Base-by-base conservation (phyloP, 2,888 invertebrate genomes). In the Drosophila koepferae region DNA sequence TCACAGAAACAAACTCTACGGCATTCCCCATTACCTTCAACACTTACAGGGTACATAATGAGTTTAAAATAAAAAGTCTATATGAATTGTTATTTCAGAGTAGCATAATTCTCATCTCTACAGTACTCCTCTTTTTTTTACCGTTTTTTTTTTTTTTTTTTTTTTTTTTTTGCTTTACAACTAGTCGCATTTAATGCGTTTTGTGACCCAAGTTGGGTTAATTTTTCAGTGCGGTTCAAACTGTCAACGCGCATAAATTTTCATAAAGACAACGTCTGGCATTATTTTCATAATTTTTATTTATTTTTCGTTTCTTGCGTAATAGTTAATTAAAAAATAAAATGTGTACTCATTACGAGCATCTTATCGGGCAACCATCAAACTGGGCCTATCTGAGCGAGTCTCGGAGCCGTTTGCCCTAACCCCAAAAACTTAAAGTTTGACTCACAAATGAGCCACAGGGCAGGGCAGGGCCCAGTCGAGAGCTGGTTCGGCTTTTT, bases 171-270 rank as follows among this genome's bases (percentile, higher is more conserved):
- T 72, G 71, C 73, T 59, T 60, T 63, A 63, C 67, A 73, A 73
- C 65, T 78, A 77, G 73, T 51, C 61, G 49, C 61, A 69, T 72
- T 83, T 72, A 86, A 86, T 84, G 84, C 74, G 61, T 87, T 85
- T 89, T 81, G 77, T 81, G 85, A 68, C 71, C 90, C 67, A 46
- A 62, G 51, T 83, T 87, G 85, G 85, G 82, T 85, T 84, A 84
- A 87, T 89, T 89, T 81, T 71, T 77, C 44, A 59, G 64, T 60
- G 85, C 61, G 85, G 84, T 84, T 84, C 87, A 87, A 77, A 89
- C 85, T 84, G 84, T 84, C 84, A 86, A 87, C 85, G 73, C 48
- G 68, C 85, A 84, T 85, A 85, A 85, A 85, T 85, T 86, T 88
- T 62, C 77, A 86, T 86, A 85, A 90, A 77, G 61, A 51, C 55